Evolutionary conservation across 1,140 invertebrate species (phyloP).

Genomic region (Neocloeon triangulifer): DNA sequence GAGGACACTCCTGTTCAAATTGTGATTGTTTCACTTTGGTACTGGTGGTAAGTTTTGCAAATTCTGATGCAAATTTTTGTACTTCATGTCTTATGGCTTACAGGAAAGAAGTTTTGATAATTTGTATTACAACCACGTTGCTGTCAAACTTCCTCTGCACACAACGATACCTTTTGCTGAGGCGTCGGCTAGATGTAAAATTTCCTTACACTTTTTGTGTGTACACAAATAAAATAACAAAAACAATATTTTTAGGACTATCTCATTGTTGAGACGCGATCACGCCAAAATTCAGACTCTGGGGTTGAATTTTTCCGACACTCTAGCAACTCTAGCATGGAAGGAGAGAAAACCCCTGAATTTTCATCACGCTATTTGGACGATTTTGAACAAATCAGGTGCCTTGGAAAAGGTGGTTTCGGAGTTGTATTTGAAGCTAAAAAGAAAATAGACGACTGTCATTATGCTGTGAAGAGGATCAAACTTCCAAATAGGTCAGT

Average conservation of each 20-base stretch:
- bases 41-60: conserved; percentile 53
- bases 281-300: too few species aligned
- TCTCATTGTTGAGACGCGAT: too few species aligned
- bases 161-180: too few species aligned
- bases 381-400: conserved; percentile 67
- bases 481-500: conserved; percentile 56
- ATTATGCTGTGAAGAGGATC: conserved; percentile 91
- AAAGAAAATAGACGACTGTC: conserved; percentile 85
- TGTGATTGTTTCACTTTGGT: conserved; percentile 63
- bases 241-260: too few species aligned
- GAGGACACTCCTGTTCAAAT: conserved; percentile 34
- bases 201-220: too few species aligned
- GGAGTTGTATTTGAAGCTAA: conserved; percentile 89
- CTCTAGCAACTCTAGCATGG: too few species aligned
- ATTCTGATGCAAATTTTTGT: too few species aligned
- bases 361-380: conserved; percentile 48
- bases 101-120: conserved; percentile 49
- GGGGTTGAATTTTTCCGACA: too few species aligned
- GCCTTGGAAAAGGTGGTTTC: conserved; percentile 85
- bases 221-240: too few species aligned
- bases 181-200: too few species aligned
- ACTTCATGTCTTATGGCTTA: too few species aligned
- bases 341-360: too few species aligned
- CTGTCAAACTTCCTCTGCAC: conserved; percentile 32
- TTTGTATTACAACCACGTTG: conserved; percentile 38